Evolutionary conservation across 2,888 invertebrate species (phyloP).

Genomic region (Mactromeris polynyma): DNA sequence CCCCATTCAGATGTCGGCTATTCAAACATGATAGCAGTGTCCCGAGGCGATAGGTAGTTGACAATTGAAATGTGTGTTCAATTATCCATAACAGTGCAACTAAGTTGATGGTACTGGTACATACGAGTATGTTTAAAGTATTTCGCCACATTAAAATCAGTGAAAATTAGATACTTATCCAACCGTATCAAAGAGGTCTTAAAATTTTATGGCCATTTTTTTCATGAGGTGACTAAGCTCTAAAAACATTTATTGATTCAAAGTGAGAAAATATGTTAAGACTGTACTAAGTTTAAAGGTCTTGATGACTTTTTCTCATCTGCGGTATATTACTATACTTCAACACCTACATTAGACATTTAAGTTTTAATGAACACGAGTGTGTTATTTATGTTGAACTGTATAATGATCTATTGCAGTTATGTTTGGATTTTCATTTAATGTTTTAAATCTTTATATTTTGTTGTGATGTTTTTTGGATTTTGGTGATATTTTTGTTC

Average conservation of each 20-base stretch:
- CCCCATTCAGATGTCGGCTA: slow-evolving; percentile 28
- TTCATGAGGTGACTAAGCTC: slow-evolving; percentile 23
- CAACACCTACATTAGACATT: neutral
- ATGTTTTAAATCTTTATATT: neutral
- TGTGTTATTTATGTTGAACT: neutral
- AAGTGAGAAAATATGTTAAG: neutral
- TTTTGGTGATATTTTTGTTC: neutral
- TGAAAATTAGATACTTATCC: slow-evolving; percentile 27
- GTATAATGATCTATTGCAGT: neutral
- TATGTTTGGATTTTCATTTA: neutral
- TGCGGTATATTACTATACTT: neutral
- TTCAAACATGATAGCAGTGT: slow-evolving; percentile 17
- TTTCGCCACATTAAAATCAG: slow-evolving; percentile 19
- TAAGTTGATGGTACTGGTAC: slow-evolving; percentile 34
- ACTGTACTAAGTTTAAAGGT: neutral
- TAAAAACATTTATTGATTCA: neutral
- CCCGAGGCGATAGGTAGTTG: slow-evolving; percentile 33
- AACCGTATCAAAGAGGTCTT: slow-evolving; percentile 33
- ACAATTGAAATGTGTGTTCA: slow-evolving; percentile 36
- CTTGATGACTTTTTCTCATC: neutral
- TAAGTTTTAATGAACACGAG: neutral
- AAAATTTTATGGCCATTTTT: slow-evolving; percentile 40
- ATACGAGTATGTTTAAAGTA: slow-evolving; percentile 31
- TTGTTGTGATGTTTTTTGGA: neutral
- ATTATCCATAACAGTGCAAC: slow-evolving; percentile 32